These are phyloP conservation scores for Stegophylla sp. DNA, from an alignment of 2,888 invertebrate genomes.

Conservation along the genomic window DNA sequence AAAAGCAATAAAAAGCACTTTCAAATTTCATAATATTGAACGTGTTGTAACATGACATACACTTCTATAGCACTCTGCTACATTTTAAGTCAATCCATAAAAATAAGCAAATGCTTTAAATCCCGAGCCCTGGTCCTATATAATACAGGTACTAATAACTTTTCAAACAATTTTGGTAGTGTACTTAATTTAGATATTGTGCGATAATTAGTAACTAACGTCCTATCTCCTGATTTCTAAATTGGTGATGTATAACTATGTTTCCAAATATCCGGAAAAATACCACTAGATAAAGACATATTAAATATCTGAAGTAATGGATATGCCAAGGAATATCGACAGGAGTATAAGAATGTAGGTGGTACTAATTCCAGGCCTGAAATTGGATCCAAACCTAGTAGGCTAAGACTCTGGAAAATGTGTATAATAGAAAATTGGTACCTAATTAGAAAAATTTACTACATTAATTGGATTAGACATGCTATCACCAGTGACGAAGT, in stretches of 20 bases:
- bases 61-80: too few relatives aligned
- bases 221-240: slow-evolving; percentile 44
- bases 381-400: background rate
- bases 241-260: background rate
- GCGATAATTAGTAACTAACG: slow-evolving; percentile 54
- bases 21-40: too few relatives aligned
- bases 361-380: background rate
- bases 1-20: too few relatives aligned
- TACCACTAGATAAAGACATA: too few relatives aligned
- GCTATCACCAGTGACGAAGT: background rate
- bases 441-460: too few relatives aligned
- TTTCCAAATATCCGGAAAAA: slow-evolving; percentile 33
- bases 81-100: too few relatives aligned
- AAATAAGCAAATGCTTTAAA: too few relatives aligned
- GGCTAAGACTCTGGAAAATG: background rate
- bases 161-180: slow-evolving; percentile 44
- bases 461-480: background rate
- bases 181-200: slow-evolving; percentile 55
- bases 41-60: too few relatives aligned
- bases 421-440: background rate
- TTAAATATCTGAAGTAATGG: background rate
- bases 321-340: background rate
- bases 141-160: slow-evolving; percentile 35
- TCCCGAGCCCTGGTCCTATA: too few relatives aligned
- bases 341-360: background rate